Conservation (phyloP, 2,888 invertebrate species). For the Oscheius sp. region DNA sequence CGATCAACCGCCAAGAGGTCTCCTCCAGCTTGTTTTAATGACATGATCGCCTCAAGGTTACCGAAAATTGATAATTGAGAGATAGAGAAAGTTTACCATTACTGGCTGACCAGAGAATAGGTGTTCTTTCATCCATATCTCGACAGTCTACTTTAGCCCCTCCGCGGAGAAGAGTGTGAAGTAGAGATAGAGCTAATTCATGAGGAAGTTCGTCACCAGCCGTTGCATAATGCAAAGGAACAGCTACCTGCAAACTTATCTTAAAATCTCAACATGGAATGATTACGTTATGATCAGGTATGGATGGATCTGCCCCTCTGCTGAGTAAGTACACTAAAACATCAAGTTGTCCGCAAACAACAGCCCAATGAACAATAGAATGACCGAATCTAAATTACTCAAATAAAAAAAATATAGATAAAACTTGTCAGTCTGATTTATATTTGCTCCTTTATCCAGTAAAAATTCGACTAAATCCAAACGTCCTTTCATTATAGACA, state of each 20-base stretch:
- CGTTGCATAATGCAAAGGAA: constrained; percentile 95
- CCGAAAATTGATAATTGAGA: constrained; percentile 73
- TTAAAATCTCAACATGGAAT: neutral
- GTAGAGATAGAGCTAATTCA: constrained; percentile 50
- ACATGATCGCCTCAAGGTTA: constrained; percentile 87
- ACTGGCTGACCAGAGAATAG: constrained; percentile 95
- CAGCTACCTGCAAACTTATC: constrained; percentile 82
- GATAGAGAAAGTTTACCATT: constrained; percentile 77
- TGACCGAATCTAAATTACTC: constrained; percentile 80
- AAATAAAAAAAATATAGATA: neutral
- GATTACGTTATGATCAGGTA: constrained; percentile 45
- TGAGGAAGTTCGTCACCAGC: constrained; percentile 76
- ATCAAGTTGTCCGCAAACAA: constrained; percentile 74
- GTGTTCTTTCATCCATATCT: constrained; percentile 91
- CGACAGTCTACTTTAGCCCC: constrained; percentile 84
- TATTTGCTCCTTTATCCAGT: constrained; percentile 85
- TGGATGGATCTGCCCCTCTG: constrained; percentile 48
- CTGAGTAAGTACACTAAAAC: constrained; percentile 50
- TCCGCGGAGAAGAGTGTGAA: constrained; percentile 56
- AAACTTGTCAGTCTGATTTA: constrained; percentile 84
- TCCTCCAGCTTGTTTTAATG: constrained; percentile 86
- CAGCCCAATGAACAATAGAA: constrained; percentile 96
- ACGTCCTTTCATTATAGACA: constrained; percentile 93
- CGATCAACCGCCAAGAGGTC: constrained; percentile 84
- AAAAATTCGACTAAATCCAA: constrained; percentile 85